Evolutionary conservation across 2,888 invertebrate genomes (phyloP).

Genomic region (Alsophila aescularia): DNA sequence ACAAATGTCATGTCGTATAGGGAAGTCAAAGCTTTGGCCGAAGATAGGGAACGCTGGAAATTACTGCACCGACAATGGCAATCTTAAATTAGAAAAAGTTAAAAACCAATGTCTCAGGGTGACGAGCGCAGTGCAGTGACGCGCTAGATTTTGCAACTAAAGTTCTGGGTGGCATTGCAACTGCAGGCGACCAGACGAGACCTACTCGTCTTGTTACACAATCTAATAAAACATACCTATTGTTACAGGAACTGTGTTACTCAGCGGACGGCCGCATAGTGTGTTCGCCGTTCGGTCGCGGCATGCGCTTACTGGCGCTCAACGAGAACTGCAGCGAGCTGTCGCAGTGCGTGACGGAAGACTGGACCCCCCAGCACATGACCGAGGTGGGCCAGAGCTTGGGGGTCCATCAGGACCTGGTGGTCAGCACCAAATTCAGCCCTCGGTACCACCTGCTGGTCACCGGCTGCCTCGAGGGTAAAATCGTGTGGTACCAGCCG

Average conservation of each 20-base stretch:
- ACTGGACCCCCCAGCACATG: constrained; percentile 47
- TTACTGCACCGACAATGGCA: too few species aligned
- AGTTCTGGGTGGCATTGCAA: too few species aligned
- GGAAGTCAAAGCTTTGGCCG: too few species aligned
- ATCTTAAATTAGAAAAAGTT: too few species aligned
- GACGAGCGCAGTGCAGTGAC: too few species aligned
- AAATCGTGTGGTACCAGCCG: constrained; percentile 96
- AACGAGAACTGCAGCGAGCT: constrained; percentile 91
- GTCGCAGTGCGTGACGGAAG: constrained; percentile 81
- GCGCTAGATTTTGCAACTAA: too few species aligned
- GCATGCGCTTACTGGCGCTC: constrained; percentile 93
- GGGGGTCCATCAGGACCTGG: constrained; percentile 90
- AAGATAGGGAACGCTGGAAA: too few species aligned
- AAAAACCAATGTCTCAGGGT: too few species aligned
- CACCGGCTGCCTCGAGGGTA: constrained; percentile 95
- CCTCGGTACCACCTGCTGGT: constrained; percentile 94
- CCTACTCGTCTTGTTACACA: too few species aligned
- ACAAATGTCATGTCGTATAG: too few species aligned
- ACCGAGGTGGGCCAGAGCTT: constrained; percentile 86
- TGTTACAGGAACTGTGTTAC: constrained; percentile 90
- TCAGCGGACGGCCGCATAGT: constrained; percentile 95
- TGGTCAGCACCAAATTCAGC: constrained; percentile 95
- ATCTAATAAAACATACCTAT: background rate
- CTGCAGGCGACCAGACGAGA: too few species aligned
- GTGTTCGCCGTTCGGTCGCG: constrained; percentile 95